Percentiles rank a stretch among this genome's conserved stretches.
phyloP scores from a whole-genome alignment of 2,888 invertebrate species.

The Agrochola litura region DNA sequence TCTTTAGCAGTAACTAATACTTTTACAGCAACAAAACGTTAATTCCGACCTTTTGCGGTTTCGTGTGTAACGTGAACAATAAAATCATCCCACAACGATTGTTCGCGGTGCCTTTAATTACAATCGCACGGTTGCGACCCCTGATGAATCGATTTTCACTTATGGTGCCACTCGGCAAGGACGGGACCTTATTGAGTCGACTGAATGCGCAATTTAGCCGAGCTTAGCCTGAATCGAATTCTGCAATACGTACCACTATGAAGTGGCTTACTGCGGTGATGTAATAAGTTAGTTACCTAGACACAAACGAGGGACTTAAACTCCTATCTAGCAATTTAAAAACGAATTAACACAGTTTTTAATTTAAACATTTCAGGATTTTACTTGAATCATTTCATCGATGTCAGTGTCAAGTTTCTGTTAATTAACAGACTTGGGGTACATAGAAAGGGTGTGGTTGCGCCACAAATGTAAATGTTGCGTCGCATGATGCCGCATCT shows the following conservation, averaged over 20 bases:
- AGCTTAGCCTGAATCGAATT: constrained; percentile 16
- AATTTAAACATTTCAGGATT: background rate
- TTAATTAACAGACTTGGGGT: constrained; percentile 38
- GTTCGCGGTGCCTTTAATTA: constrained; percentile 66
- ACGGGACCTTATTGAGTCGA: constrained; percentile 52
- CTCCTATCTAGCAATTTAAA: background rate
- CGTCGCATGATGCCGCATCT: constrained; percentile 33
- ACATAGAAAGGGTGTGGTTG: constrained; percentile 58
- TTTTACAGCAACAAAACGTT: background rate
- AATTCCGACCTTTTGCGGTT: constrained; percentile 26
- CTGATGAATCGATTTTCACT: constrained; percentile 77
- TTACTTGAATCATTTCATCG: constrained; percentile 3
- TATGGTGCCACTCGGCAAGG: constrained; percentile 68
- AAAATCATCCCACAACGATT: constrained; percentile 52
- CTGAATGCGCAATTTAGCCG: constrained; percentile 49
- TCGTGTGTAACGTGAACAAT: constrained; percentile 26
- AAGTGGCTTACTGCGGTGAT: background rate
- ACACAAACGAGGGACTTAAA: background rate
- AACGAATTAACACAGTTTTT: background rate
- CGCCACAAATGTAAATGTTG: constrained; percentile 36
- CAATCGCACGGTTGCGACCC: constrained; percentile 53
- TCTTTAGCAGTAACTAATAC: background rate
- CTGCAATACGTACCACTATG: constrained; percentile 4
- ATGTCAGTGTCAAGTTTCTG: constrained; percentile 9
- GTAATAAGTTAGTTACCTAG: constrained; percentile 4